Conservation (phyloP, 2,888 invertebrate species). For the Habrosyne pyritoides region DNA sequence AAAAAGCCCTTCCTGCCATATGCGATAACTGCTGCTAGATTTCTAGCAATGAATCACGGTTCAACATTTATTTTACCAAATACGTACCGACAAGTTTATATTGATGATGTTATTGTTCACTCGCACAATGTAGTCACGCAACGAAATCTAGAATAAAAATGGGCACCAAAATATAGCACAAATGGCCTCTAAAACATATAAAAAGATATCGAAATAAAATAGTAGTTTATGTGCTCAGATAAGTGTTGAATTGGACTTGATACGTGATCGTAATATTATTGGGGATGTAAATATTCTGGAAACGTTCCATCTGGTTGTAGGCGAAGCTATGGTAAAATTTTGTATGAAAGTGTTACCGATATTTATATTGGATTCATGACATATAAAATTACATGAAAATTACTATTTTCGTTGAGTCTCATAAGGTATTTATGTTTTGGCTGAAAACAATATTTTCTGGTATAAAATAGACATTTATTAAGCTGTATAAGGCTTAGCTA, state of each 20-base stretch:
- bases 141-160: neutral
- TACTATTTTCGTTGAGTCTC: neutral
- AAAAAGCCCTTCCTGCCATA: too few species aligned
- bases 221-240: constrained; percentile 30
- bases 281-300: constrained; percentile 9
- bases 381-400: neutral
- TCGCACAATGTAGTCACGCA: neutral
- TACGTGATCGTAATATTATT: constrained; percentile 28
- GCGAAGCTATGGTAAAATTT: neutral
- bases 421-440: too few species aligned
- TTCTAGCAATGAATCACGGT: neutral
- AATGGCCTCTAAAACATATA: constrained; percentile 18
- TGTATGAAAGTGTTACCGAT: neutral
- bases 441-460: too few species aligned
- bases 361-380: neutral
- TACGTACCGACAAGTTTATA: neutral
- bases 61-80: neutral
- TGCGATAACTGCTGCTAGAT: neutral
- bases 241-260: constrained; percentile 39
- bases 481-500: too few species aligned
- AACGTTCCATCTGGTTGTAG: constrained; percentile 5
- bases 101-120: neutral
- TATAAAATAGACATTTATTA: too few species aligned
- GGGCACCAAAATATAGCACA: neutral
- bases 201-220: constrained; percentile 23